Conservation (phyloP, 2,113 vertebrate species). For the Poecile atricapillus region DNA sequence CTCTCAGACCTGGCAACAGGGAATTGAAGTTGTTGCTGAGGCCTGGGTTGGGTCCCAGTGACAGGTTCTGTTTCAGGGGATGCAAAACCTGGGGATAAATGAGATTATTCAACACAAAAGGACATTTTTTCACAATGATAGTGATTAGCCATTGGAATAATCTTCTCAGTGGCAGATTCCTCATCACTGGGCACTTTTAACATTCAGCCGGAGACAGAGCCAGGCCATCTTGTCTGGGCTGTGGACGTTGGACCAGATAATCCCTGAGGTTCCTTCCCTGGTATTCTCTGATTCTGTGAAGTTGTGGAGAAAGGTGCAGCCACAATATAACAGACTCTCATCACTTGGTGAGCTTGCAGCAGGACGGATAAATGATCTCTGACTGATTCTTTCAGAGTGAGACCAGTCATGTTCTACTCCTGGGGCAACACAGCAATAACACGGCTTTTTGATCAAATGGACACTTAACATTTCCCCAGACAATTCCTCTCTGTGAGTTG, state of each 20-base stretch:
- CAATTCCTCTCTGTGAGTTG: neutral
- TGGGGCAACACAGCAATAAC: neutral
- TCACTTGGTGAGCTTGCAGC: neutral
- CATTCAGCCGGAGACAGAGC: neutral
- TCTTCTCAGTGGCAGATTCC: neutral
- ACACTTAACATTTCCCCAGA: neutral
- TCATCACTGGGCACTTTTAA: neutral
- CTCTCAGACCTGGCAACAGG: neutral
- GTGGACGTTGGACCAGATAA: neutral
- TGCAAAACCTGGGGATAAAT: neutral
- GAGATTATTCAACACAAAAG: neutral
- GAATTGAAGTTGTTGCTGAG: neutral
- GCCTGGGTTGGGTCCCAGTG: neutral
- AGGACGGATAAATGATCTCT: neutral
- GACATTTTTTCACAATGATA: neutral
- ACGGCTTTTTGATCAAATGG: neutral
- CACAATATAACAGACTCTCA: fast-evolving
- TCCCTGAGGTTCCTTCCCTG: neutral
- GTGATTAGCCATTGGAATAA: neutral
- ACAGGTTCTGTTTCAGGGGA: neutral
- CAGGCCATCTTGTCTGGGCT: neutral
- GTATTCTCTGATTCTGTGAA: neutral
- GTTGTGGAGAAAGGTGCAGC: neutral
- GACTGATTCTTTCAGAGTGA: neutral
- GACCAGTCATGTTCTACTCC: neutral